Conservation (phyloP, 2,797 vertebrate genomes). For the Podarcis siculus region DNA sequence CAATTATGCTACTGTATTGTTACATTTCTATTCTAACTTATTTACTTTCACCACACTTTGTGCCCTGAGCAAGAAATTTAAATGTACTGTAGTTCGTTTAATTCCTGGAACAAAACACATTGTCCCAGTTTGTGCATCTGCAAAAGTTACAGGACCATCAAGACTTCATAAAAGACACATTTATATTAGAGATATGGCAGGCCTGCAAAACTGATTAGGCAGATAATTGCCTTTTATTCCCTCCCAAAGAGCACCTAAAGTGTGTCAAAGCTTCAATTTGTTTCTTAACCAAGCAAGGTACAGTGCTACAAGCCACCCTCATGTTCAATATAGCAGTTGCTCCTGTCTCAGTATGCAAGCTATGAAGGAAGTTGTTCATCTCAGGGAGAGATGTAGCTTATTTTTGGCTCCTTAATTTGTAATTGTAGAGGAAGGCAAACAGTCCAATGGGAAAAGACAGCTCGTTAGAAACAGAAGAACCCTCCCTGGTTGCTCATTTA, state of each 20-base stretch:
- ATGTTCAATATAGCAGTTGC: background rate
- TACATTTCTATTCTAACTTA: background rate
- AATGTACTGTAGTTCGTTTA: background rate
- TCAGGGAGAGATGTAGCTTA: constrained; percentile 35
- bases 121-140: background rate
- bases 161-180: background rate
- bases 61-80: background rate
- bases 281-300: background rate
- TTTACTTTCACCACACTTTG: fast-evolving
- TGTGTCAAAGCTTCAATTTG: background rate
- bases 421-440: constrained; percentile 50
- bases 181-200: background rate
- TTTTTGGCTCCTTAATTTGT: constrained; percentile 56
- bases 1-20: fast-evolving
- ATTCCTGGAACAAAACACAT: background rate
- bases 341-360: background rate
- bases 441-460: constrained; percentile 24
- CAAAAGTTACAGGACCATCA: background rate
- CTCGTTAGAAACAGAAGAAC: constrained; percentile 56
- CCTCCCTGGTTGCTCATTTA: constrained; percentile 52
- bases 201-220: background rate
- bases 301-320: background rate
- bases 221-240: background rate
- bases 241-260: background rate
- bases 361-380: constrained; percentile 31